Evolutionary conservation across 1,140 invertebrate species (phyloP), one percentile per base, ranked within the genome.

Genomic region (Pseudomyrmex concolor): DNA sequence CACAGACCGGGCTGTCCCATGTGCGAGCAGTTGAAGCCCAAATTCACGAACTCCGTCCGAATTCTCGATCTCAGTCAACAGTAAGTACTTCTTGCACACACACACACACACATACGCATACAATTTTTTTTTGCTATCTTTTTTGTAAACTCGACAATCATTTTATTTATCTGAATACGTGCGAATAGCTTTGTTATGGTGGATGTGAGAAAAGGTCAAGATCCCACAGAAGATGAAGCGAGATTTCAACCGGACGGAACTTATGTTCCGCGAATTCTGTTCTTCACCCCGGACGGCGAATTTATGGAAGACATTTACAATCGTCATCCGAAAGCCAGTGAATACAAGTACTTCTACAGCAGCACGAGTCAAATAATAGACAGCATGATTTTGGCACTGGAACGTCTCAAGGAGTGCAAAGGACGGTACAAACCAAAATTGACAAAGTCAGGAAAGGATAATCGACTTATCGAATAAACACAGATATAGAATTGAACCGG

Each of bases 201-300:
- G 71, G 12, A 78, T 15, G 13, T 90, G 22, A 90, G 88, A 7
- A 90, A 89, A 70, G 80, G 34, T 62, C 70, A 43, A 4, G 76
- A 88, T 25, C n/a, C 34, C 22, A 4, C 67, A 13, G 43, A 67
- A 62, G 86, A 89, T 4, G 17, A 86, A 54, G 73, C 86, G 17
- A 89, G 86, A 63, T 92, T 89, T 71, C 81, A 90, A 7, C 92
- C 92, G 1, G 92, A 93, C 67, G 92, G 91, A 57, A 91, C 84
- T 57, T 93, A 93, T 74, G 91, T 93, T 57, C 92, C 92, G 9
- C 88, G 92, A 77, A 92, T 93, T 62, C 85, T 93, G n/a, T 93
- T 93, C 55, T 93, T 91, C 68, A 91, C 89, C 7, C 77, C 91
- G 12, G 70, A 90, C 12, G 92, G 92, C 17, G 60, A 89, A 12